Evolutionary conservation across 2,113 vertebrate species (phyloP).

Genomic region (Anhinga rufa): DNA sequence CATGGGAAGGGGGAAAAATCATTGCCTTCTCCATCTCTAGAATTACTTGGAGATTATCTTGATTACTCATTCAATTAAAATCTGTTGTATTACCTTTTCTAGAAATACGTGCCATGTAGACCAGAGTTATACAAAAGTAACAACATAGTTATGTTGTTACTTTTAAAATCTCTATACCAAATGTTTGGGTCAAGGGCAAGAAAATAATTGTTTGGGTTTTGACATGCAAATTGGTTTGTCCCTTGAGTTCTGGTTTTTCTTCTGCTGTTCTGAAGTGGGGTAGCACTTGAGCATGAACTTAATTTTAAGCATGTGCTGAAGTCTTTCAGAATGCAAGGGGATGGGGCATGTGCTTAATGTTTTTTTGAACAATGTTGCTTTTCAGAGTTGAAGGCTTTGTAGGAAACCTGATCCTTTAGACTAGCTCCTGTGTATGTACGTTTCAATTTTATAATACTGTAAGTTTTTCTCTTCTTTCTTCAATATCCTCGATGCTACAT

Average conservation of each 20-base stretch:
- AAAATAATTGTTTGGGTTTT: neutral
- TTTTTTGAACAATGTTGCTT: conserved; percentile 30
- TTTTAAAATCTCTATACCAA: neutral
- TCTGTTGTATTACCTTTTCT: neutral
- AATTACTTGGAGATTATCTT: neutral
- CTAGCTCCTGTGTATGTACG: conserved; percentile 27
- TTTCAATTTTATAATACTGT: conserved; percentile 22
- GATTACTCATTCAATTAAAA: neutral
- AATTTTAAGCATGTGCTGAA: neutral
- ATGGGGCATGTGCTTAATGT: neutral
- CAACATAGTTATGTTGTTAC: neutral
- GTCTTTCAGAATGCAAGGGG: neutral
- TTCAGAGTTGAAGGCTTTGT: conserved; percentile 6
- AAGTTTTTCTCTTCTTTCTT: conserved; percentile 16
- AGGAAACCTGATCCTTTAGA: conserved; percentile 30
- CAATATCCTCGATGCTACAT: neutral
- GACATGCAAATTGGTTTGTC: neutral
- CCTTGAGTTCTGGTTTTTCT: neutral
- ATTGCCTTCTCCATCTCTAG: neutral
- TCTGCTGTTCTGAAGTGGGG: neutral
- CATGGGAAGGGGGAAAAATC: neutral
- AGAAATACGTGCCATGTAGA: neutral
- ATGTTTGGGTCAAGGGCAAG: neutral
- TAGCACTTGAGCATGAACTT: neutral
- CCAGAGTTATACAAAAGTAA: neutral